These are phyloP conservation scores for Limnodromus scolopaceus DNA, from an alignment of 2,797 vertebrate genomes.

Conservation along the genomic window DNA sequence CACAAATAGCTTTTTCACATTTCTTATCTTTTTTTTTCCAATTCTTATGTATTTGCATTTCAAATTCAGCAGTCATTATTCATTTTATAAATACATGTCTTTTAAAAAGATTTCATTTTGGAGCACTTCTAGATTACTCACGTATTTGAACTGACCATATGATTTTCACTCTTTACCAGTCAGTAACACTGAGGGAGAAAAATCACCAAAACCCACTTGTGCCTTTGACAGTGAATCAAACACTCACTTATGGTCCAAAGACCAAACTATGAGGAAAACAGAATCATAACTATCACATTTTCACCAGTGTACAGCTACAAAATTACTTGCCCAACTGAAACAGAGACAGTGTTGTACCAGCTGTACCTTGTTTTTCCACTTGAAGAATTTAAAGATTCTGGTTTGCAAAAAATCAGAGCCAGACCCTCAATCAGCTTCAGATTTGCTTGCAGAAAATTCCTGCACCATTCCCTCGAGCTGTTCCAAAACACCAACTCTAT, in stretches of 20 bases:
- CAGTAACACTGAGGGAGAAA: background rate
- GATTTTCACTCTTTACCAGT: background rate
- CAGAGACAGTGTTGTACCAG: background rate
- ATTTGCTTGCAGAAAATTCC: background rate
- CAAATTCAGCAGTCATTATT: background rate
- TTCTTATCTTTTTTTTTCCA: background rate
- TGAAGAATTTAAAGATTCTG: background rate
- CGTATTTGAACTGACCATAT: background rate
- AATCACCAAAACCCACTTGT: background rate
- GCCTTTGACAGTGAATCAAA: background rate
- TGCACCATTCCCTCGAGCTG: background rate
- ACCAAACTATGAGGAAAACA: background rate
- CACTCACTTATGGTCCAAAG: background rate
- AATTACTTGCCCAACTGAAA: background rate
- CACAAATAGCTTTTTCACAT: background rate
- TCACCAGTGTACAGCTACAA: background rate
- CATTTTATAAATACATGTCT: background rate
- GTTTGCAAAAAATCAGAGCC: background rate
- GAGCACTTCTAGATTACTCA: background rate
- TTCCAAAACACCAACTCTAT: slow-evolving; percentile 7
- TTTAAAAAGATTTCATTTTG: background rate
- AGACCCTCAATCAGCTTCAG: background rate
- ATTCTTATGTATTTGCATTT: background rate
- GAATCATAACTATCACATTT: background rate
- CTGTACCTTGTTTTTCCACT: background rate